Evolutionary conservation across 1,140 invertebrate genomes (phyloP), one percentile per base, ranked within the genome.

Genomic region (Drosophila sechellia): DNA sequence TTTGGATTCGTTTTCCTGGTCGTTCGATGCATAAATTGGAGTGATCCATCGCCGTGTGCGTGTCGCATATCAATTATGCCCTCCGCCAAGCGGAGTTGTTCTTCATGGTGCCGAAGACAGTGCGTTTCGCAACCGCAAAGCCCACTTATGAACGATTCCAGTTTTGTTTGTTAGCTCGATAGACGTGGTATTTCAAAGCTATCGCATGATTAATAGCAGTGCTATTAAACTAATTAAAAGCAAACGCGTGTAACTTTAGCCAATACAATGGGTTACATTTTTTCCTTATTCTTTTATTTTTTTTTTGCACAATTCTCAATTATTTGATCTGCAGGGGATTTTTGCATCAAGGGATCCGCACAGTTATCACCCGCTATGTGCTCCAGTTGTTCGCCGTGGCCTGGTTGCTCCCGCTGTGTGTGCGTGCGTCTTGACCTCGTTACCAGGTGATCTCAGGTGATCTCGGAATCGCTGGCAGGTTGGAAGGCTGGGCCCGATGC

Each of bases 21-120:
- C 65, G 72, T 56, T 66, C 68, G 63, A 56, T 63, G 79, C 83
- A 87, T 87, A 75, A 87, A 86, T 77, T 86, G 79, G 83, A 86
- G 69, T 86, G 75, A 76, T 77, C 69, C 57, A 60, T 52, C 46
- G 60, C n/a, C 59, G 31, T 35, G 49, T 79, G 64, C 70, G 80
- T 71, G 66, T 57, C 53, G 83, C 83, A 86, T 86, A 79, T 77
- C 54, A 86, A 86, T 81, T 70, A 66, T 66, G 37, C 53, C 46
- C 46, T 45, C 48, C 12, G 42, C 22, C 20, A 13, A 13, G n/a
- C 5, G 8, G 4, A 45, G 64, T 69, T 69, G 64, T 69, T 70
- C 64, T 57, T 55, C n/a, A 20, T 22, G 20, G 27, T 20, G 58
- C 31, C 45, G 11, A 12, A 46, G 40, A 68, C 65, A 68, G 63